These are phyloP conservation scores for Pyrrhosoma nymphula DNA, from an alignment of 2,888 invertebrate species.

Conservation along the genomic window DNA sequence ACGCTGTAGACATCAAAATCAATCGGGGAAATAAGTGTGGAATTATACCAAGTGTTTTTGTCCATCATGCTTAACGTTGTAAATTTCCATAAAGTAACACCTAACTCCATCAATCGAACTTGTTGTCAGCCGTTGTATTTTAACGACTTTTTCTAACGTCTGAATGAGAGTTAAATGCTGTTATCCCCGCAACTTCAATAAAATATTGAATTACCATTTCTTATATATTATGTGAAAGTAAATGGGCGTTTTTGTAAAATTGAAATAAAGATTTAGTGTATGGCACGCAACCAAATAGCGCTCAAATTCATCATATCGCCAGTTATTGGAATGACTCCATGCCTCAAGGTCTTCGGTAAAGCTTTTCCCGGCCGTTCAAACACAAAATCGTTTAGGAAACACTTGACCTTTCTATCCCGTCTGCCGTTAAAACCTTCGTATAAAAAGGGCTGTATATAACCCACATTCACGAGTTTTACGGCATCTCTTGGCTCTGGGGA, in stretches of 20 bases:
- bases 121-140: too few species aligned
- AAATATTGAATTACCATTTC: not conserved
- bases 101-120: too few species aligned
- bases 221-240: not conserved
- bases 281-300: not conserved
- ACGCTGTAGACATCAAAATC: too few species aligned
- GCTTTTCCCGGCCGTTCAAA: not conserved
- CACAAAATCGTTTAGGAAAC: not conserved
- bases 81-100: too few species aligned
- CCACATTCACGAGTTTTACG: not conserved
- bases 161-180: too few species aligned
- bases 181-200: too few species aligned
- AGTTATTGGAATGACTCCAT: not conserved
- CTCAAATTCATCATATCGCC: not conserved
- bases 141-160: too few species aligned
- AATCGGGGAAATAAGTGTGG: too few species aligned
- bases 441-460: slow-evolving; percentile 6
- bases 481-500: not conserved
- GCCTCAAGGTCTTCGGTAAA: not conserved
- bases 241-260: not conserved
- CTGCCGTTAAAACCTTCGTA: slow-evolving; percentile 31
- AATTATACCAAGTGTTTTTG: too few species aligned
- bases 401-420: slow-evolving; percentile 31
- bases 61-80: too few species aligned
- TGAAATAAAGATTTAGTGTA: not conserved